These are phyloP conservation scores for Sthenelais limicola DNA, from an alignment of 2,888 invertebrate genomes.

Conservation along the genomic window DNA sequence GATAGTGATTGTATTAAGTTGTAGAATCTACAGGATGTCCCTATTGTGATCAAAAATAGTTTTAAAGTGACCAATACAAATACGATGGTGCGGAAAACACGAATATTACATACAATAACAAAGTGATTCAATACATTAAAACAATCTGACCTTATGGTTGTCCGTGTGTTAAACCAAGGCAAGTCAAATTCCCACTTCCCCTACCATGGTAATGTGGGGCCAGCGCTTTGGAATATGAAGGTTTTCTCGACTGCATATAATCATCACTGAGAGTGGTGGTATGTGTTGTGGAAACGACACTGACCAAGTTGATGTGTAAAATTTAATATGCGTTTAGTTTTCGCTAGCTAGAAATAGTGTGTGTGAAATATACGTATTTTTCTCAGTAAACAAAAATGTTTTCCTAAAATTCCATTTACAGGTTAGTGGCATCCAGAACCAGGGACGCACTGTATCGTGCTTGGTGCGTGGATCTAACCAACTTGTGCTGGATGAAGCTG, in stretches of 20 bases:
- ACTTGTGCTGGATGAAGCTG: conserved; percentile 90
- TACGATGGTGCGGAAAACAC: too few relatives aligned
- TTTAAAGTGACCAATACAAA: too few relatives aligned
- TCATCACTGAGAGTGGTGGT: neutral
- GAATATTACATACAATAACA: too few relatives aligned
- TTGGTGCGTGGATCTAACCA: conserved; percentile 92
- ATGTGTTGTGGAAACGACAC: neutral
- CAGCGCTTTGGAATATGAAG: conserved; percentile 8
- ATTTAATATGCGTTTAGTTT: too few relatives aligned
- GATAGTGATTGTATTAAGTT: too few relatives aligned
- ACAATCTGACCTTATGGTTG: too few relatives aligned
- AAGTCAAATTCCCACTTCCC: conserved; percentile 5
- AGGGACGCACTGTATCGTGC: conserved; percentile 92
- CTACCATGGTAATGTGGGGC: neutral
- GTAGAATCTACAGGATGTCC: too few relatives aligned
- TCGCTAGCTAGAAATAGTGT: too few relatives aligned
- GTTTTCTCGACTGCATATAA: neutral
- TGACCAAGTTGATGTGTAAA: neutral
- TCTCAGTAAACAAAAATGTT: too few relatives aligned
- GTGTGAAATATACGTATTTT: too few relatives aligned
- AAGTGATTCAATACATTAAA: too few relatives aligned
- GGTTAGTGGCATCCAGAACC: conserved; percentile 89
- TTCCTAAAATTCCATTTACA: conserved; percentile 63
- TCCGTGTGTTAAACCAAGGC: conserved; percentile 7
- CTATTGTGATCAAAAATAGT: too few relatives aligned